These are phyloP conservation scores for Iselma pallidipennis DNA, from an alignment of 2,888 invertebrate genomes.

Conservation along the genomic window DNA sequence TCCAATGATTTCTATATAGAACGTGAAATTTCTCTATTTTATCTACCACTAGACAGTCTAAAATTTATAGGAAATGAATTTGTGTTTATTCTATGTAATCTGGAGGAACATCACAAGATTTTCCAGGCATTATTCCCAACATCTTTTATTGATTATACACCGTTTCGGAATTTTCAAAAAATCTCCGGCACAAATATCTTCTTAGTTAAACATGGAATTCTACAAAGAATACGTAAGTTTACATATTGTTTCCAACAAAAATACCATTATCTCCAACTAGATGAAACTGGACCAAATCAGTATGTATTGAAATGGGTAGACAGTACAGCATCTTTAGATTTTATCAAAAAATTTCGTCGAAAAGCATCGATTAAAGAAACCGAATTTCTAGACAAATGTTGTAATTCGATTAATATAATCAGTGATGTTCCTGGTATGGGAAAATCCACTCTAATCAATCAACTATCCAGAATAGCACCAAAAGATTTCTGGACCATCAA, in stretches of 20 bases:
- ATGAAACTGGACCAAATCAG: not conserved
- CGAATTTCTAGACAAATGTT: not conserved
- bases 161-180: not conserved
- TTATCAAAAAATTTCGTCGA: not conserved
- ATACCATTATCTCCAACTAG: conserved; percentile 1
- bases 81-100: not conserved
- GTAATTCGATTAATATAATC: conserved; percentile 1
- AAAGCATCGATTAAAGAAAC: not conserved
- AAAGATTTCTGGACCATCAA: not conserved
- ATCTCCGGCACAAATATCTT: not conserved
- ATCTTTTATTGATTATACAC: not conserved
- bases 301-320: conserved; percentile 2
- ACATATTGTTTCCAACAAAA: not conserved
- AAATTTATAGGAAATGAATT: conserved; percentile 4
- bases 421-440: conserved; percentile 4
- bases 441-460: conserved; percentile 1
- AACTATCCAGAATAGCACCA: not conserved
- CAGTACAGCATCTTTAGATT: not conserved
- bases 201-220: not conserved
- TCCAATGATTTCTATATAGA: not conserved
- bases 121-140: not conserved
- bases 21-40: not conserved
- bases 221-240: not conserved
- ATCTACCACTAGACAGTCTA: not conserved
- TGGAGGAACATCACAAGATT: not conserved